phyloP scores from a whole-genome alignment of 1,140 invertebrate species.

The Helicoverpa armigera region DNA sequence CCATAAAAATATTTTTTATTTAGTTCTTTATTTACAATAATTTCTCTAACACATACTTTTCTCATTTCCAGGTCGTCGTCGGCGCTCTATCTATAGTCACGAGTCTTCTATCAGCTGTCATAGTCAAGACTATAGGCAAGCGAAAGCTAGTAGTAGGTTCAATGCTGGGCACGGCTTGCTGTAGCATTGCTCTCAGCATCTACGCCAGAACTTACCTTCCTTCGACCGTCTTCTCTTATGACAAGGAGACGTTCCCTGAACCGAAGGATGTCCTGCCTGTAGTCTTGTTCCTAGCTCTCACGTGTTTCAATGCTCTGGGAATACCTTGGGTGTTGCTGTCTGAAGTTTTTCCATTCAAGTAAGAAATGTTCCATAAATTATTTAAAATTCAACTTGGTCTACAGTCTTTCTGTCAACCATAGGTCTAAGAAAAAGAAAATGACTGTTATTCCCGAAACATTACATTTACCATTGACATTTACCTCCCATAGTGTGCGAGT shows the following conservation, averaged over 20 bases:
- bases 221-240: constrained; percentile 73
- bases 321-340: constrained; percentile 82
- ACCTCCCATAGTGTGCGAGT: too few species aligned
- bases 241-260: constrained; percentile 71
- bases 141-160: constrained; percentile 73
- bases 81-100: constrained; percentile 73
- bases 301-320: constrained; percentile 73
- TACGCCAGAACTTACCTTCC: constrained; percentile 66
- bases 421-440: too few species aligned
- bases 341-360: constrained; percentile 83
- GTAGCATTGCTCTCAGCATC: constrained; percentile 69
- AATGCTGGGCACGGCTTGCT: constrained; percentile 66
- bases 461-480: too few species aligned
- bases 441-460: too few species aligned
- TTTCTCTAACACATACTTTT: not conserved
- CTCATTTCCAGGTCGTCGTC: constrained; percentile 70
- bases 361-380: constrained; percentile 30
- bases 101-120: constrained; percentile 69
- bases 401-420: too few species aligned
- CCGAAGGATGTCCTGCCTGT: constrained; percentile 67
- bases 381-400: not conserved
- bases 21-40: too few species aligned
- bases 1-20: too few species aligned
- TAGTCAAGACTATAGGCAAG: constrained; percentile 76
- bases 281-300: constrained; percentile 71